Evolutionary conservation across 2,888 invertebrate species (phyloP), one percentile per base, ranked within the genome.

Genomic region (Amphipyra tragopoginis): DNA sequence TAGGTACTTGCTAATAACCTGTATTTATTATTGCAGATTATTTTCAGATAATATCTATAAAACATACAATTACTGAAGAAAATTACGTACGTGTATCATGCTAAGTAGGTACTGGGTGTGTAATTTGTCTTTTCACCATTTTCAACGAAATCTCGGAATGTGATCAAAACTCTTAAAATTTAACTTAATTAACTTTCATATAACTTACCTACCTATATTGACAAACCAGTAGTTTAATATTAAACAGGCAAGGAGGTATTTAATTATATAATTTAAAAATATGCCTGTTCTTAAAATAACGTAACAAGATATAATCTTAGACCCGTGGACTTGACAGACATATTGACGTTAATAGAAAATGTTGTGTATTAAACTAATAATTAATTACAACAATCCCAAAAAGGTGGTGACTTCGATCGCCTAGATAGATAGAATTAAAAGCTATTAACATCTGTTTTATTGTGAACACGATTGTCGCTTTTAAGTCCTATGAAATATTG

Each of bases 401-500:
- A 72, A 81, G 76, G 79, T 80, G 79, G 72, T 75, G 81, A 79
- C 79, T 77, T 70, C 64, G 81, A 79, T 80, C 75, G 75, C 71
- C 72, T 55, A 65, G 55, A 68, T 67, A 79, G 79, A 79, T 80
- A 75, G 67, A 68, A 74, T 77, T 72, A 70, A 66, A 74, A 76
- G 62, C 72, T 65, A 66, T 75, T 74, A 70, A 69, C 77, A 80
- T 71, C 79, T 77, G 68, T 64, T 60, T 51, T 43, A 44, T 43
- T 50, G 48, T 57, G 15, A 58, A 72, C 11, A 51, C 64, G 52
- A 80, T 26, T 70, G 14, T 66, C 51, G 29, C 40, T 66, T 64
- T 73, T 76, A 67, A 44, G 1, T 14, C 4, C 4, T 0, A 15
- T 8, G 4, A 1, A 7, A 51, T 59, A 79, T 38, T 50, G 66